Conservation (phyloP, 2,113 vertebrate genomes). For the Bubalus kerabau region DNA sequence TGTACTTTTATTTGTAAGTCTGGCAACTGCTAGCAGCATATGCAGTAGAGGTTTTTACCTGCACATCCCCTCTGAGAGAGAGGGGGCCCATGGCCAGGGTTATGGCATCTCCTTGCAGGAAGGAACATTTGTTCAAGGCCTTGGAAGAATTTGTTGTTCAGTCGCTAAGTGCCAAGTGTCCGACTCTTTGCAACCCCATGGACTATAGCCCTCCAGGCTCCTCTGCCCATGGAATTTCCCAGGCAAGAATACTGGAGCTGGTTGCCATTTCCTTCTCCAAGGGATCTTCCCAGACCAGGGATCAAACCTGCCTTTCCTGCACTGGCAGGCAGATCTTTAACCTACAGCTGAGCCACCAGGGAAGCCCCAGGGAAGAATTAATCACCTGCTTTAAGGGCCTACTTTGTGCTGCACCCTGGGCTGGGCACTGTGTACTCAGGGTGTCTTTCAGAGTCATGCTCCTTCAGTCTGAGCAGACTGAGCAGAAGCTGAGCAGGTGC, state of each 20-base stretch:
- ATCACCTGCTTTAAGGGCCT: neutral
- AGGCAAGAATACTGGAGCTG: neutral
- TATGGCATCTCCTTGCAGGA: neutral
- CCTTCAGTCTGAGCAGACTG: neutral
- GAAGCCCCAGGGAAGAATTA: neutral
- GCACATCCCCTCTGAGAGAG: rapidly evolving
- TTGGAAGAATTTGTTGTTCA: neutral
- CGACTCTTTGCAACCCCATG: neutral
- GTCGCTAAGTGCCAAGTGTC: neutral
- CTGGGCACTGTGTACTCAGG: rapidly evolving
- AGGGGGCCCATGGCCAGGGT: rapidly evolving
- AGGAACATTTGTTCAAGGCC: neutral
- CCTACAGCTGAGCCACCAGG: neutral
- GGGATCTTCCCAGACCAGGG: neutral
- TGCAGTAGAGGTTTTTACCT: neutral
- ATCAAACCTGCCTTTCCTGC: neutral
- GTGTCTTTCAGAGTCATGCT: neutral
- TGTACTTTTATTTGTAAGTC: neutral
- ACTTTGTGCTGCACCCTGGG: neutral
- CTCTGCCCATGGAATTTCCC: neutral
- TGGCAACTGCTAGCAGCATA: neutral
- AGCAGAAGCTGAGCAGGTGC: neutral
- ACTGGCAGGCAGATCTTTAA: neutral
- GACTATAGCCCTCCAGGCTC: neutral
- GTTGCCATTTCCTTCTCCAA: neutral